phyloP scores from a whole-genome alignment of 1,140 invertebrate genomes.

The Microplitis demolitor region DNA sequence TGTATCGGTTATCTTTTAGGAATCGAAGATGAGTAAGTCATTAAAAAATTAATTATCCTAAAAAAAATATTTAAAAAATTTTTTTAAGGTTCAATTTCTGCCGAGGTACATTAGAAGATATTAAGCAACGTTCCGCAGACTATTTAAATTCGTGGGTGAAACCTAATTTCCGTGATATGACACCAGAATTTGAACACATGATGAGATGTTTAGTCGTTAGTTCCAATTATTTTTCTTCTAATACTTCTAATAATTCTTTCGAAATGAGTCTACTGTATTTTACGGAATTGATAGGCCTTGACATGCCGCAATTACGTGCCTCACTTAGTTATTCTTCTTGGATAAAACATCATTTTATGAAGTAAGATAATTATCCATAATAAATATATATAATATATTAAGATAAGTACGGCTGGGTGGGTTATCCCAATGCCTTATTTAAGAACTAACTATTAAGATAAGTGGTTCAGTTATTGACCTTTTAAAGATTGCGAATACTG shows the following conservation, averaged over 20 bases:
- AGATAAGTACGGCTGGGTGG: too few relatives aligned
- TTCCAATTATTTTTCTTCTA: slow-evolving; percentile 39
- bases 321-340: slow-evolving; percentile 39
- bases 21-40: slow-evolving; percentile 72
- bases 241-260: slow-evolving; percentile 36
- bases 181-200: slow-evolving; percentile 59
- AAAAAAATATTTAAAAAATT: not conserved
- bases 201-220: slow-evolving; percentile 50
- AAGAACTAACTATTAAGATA: too few relatives aligned
- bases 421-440: too few relatives aligned
- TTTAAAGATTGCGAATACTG: too few relatives aligned
- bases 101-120: slow-evolving; percentile 54
- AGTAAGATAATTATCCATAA: slow-evolving; percentile 21
- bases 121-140: slow-evolving; percentile 47
- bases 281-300: slow-evolving; percentile 42
- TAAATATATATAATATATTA: too few relatives aligned
- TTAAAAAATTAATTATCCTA: not conserved
- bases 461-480: too few relatives aligned
- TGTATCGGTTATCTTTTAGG: slow-evolving; percentile 79
- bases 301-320: slow-evolving; percentile 42
- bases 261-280: slow-evolving; percentile 46
- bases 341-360: slow-evolving; percentile 30
- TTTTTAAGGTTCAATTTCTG: slow-evolving; percentile 51
- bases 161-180: slow-evolving; percentile 51
- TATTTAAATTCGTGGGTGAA: slow-evolving; percentile 50